A percentile compares a stretch with the other conserved stretches of the same genome.
phyloP scores from a whole-genome alignment of 1,140 invertebrate species.

The Asobara japonica region DNA sequence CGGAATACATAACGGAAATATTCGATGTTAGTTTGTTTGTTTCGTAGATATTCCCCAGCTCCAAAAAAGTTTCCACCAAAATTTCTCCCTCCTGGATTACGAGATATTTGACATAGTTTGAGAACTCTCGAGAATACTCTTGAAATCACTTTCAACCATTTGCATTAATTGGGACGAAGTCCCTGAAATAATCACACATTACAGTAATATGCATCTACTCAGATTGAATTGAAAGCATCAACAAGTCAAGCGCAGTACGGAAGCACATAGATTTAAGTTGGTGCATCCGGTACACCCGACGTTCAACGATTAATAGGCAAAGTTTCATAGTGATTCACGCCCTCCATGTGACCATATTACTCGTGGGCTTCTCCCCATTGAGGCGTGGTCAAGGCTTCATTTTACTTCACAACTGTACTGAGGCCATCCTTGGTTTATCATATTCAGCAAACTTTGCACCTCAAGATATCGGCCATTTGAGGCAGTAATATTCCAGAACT shows the following conservation, averaged over 20 bases:
- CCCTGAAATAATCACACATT: background rate
- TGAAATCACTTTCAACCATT: too few species aligned
- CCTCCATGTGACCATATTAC: background rate
- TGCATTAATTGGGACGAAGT: background rate
- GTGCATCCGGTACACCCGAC: constrained; percentile 22
- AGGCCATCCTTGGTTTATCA: background rate
- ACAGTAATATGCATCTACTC: background rate
- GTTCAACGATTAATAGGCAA: constrained; percentile 30
- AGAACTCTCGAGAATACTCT: too few species aligned
- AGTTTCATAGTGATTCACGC: constrained; percentile 7
- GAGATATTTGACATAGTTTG: too few species aligned
- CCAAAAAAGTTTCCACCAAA: too few species aligned
- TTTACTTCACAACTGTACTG: background rate
- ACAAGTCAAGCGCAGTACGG: background rate
- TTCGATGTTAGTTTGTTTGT: too few species aligned
- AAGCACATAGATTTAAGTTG: constrained; percentile 19
- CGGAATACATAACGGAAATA: too few species aligned
- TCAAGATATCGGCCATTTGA: background rate
- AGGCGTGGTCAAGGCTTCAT: constrained; percentile 22
- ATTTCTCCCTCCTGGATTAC: too few species aligned
- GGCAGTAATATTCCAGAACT: background rate
- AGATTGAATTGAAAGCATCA: background rate
- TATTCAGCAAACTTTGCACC: background rate
- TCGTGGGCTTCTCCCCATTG: background rate
- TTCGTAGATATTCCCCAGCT: too few species aligned